phyloP scores from a whole-genome alignment of 1,140 invertebrate genomes.

The Chironomus tepperi region DNA sequence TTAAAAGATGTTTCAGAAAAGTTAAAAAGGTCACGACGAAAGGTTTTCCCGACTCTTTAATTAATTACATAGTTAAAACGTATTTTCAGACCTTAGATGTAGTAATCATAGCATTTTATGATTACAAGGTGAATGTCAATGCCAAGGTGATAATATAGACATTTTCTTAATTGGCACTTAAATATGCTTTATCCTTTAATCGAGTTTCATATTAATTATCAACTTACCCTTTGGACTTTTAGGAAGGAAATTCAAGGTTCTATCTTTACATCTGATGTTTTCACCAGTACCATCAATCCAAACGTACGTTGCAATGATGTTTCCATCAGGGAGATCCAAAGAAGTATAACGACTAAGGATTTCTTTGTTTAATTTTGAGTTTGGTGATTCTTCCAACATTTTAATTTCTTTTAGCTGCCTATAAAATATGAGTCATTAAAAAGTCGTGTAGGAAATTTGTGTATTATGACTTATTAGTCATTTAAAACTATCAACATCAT shows the following conservation, averaged over 20 bases:
- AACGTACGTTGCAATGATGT: slow-evolving; percentile 67
- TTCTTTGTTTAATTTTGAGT: slow-evolving; percentile 51
- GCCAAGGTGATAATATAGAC: not conserved
- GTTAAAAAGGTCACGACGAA: too few relatives aligned
- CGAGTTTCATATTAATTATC: slow-evolving; percentile 25
- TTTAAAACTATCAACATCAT: too few relatives aligned
- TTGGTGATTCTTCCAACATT: slow-evolving; percentile 41
- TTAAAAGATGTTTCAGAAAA: too few relatives aligned
- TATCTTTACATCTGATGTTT: slow-evolving; percentile 68
- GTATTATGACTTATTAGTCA: not conserved
- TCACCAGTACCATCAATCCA: slow-evolving; percentile 87
- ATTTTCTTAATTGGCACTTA: not conserved
- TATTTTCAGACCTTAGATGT: too few relatives aligned
- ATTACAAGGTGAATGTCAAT: not conserved
- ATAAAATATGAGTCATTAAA: too few relatives aligned
- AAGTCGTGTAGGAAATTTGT: too few relatives aligned
- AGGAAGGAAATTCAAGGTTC: slow-evolving; percentile 63
- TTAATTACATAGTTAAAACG: too few relatives aligned
- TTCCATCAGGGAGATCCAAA: slow-evolving; percentile 58
- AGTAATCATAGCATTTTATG: too few relatives aligned
- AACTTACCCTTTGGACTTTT: slow-evolving; percentile 50
- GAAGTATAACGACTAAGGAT: slow-evolving; percentile 60
- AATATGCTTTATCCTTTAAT: not conserved
- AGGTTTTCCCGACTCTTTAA: too few relatives aligned
- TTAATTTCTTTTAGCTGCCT: not conserved